These are phyloP conservation scores for Hippocampus zosterae DNA, from an alignment of 2,113 vertebrate genomes.

Conservation along the genomic window DNA sequence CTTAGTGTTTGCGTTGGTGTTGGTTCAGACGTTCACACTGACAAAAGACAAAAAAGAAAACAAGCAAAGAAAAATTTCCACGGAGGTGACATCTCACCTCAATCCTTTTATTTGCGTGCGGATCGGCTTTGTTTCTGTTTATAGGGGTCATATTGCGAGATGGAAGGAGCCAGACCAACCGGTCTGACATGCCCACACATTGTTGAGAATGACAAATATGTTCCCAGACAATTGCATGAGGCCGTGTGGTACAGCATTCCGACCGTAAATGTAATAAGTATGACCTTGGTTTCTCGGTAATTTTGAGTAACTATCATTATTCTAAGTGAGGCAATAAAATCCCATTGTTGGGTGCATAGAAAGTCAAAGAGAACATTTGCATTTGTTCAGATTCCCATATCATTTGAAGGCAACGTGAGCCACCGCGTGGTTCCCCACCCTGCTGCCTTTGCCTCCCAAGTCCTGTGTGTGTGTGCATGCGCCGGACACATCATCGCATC, in stretches of 20 bases:
- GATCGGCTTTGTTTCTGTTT: background rate
- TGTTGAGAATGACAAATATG: background rate
- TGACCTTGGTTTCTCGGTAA: background rate
- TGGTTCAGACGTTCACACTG: too few species aligned
- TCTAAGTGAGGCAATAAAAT: background rate
- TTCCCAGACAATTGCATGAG: too few species aligned
- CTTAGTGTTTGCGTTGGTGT: too few species aligned
- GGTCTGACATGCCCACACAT: background rate
- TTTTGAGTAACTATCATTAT: background rate
- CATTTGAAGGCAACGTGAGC: background rate
- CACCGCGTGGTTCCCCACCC: conserved; percentile 6
- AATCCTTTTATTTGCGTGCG: background rate
- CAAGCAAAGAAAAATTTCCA: background rate
- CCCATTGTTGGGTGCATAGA: background rate
- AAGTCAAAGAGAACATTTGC: background rate
- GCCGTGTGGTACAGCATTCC: background rate
- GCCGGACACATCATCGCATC: background rate
- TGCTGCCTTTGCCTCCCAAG: background rate
- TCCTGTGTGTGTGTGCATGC: background rate
- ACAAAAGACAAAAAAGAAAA: background rate
- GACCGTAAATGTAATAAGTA: background rate
- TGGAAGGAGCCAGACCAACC: background rate
- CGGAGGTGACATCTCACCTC: background rate
- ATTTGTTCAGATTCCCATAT: background rate
- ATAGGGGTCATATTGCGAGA: background rate